Evolutionary conservation across 1,140 invertebrate genomes (phyloP), one percentile per base, ranked within the genome.

Genomic region (Habropoda laboriosa): DNA sequence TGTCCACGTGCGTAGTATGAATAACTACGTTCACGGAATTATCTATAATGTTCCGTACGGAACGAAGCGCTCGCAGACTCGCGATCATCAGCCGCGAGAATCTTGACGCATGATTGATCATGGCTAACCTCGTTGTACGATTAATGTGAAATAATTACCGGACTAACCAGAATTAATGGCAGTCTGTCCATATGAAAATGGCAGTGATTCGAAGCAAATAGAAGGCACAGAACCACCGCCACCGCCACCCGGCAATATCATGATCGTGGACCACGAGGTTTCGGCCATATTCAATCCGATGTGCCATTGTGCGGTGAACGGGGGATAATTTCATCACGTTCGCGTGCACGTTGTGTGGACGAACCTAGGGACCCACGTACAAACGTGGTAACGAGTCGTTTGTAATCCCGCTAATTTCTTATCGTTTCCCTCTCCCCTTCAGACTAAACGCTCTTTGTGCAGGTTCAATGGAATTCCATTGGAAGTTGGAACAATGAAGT

Each of bases 141-240:
- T 86, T 86, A 86, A 86, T 86, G 75, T 32, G 80, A 80, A 85
- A 86, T 85, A 85, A 86, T 85, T 82, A 80, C 67, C 68, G 67
- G 49, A 40, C 75, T 86, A 85, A 85, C 57, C 72, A 57, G 82
- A 80, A 86, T 86, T 86, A 86, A 85, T 85, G 71, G 53, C 7
- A 13, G 32, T n/a, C 51, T 47, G 77, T 57, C 77, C 63, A 68
- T 55, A 57, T 42, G 80, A 85, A 82, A 85, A 78, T 55, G 75
- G 70, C 66, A 60, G 58, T 51, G 80, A 79, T 79, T 85, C 80
- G 63, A n/a, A 51, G 49, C 51, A n/a, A 47, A 71, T 51, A 61
- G 76, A 35, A 71, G 68, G 30, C 4, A 21, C 61, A n/a, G n/a
- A n/a, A n/a, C n/a, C n/a, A n/a, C n/a, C n/a, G n/a, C n/a, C n/a